Evolutionary conservation across 1,140 invertebrate species (phyloP), one percentile per base, ranked within the genome.

Genomic region (Batillaria attramentaria): DNA sequence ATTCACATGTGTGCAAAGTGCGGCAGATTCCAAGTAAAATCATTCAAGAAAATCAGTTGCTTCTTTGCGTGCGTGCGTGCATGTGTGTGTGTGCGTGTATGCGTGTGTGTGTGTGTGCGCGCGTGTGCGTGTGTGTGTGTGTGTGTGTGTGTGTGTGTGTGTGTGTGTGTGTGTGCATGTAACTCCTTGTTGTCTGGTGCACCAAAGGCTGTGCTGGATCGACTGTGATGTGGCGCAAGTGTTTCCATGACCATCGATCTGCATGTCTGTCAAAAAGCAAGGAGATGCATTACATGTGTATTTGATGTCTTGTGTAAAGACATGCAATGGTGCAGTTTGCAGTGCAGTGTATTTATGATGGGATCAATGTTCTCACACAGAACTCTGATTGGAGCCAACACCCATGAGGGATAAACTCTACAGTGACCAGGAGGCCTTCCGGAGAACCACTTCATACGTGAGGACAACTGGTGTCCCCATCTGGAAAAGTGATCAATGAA

Each of bases 111-210:
- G 33, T 73, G n/a, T 73, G 37, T 42, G n/a, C 46, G 37, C 46
- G 43, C 33, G 50, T 43, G 37, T 43, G 33, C 50, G n/a, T 73
- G 2, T 42, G n/a, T 73, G 46, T 42, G 72, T 73, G 18, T 31
- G 72, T n/a, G 46, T 33, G 69, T 72, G 24, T 72, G 28, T 46
- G 42, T 43, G 33, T 42, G 18, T 43, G 33, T 73, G 35, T 73
- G 50, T 73, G 43, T 42, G n/a, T 2, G 43, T 42, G 33, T 73
- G n/a, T 73, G 37, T 42, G n/a, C 46, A 6, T 73, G 43, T 46
- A 42, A 24, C 2, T 43, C 20, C 50, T 10, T 73, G 2, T 42
- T 73, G 46, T 42, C 39, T 73, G 18, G 10, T 37, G 6, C 28
- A 24, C 20, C 39, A 18, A 33, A 16, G 8, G 35, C n/a, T 18